These are phyloP conservation scores for Apus apus DNA, from an alignment of 2,113 vertebrate genomes.

Conservation along the genomic window DNA sequence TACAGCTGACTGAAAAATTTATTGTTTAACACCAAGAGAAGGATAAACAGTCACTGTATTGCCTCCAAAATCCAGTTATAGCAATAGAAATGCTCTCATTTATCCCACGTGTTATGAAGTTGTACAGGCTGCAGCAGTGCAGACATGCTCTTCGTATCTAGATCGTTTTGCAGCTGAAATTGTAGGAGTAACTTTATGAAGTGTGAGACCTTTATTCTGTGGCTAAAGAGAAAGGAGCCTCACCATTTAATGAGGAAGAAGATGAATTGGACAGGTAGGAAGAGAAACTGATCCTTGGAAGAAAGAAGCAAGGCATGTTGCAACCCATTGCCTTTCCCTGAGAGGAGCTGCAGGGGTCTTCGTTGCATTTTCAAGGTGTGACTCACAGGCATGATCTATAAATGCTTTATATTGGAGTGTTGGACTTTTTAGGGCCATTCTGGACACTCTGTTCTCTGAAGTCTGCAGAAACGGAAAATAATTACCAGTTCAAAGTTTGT, in stretches of 20 bases:
- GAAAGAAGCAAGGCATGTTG: not conserved
- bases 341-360: not conserved
- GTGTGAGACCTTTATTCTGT: not conserved
- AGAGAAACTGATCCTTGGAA: not conserved
- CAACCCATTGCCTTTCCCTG: not conserved
- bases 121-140: not conserved
- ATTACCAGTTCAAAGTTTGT: not conserved
- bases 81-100: not conserved
- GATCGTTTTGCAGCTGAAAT: not conserved
- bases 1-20: not conserved
- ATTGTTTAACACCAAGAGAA: not conserved
- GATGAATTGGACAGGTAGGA: not conserved
- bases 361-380: not conserved
- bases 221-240: not conserved
- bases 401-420: not conserved
- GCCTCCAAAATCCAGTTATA: not conserved
- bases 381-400: not conserved
- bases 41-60: not conserved
- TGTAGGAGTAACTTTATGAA: not conserved
- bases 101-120: fast-evolving
- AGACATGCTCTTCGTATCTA: not conserved
- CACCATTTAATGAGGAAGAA: not conserved
- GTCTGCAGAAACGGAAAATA: not conserved
- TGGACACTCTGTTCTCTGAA: not conserved
- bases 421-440: not conserved